Evolutionary conservation across 2,888 invertebrate genomes (phyloP).

Genomic region (Oeneis ivallda): DNA sequence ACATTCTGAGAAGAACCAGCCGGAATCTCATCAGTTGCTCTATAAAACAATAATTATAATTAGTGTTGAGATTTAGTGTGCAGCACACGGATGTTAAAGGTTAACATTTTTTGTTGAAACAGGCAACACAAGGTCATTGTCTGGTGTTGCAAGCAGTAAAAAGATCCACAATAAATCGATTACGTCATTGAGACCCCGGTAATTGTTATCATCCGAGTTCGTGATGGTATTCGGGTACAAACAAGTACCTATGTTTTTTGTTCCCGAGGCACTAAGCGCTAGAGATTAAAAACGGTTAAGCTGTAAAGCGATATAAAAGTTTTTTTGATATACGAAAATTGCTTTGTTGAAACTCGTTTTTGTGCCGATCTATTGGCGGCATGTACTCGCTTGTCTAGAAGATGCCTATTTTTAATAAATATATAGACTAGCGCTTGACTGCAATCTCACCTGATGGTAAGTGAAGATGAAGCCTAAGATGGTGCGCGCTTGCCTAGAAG

Average conservation of each 20-base stretch:
- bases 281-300: conserved; percentile 2
- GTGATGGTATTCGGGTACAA: conserved; percentile 27
- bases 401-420: too few species aligned
- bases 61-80: too few species aligned
- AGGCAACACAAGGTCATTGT: conserved; percentile 61
- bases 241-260: conserved; percentile 22
- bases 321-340: conserved; percentile 10
- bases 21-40: too few species aligned
- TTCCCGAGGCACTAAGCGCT: conserved; percentile 7
- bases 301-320: not conserved
- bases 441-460: too few species aligned
- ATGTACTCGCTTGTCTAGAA: not conserved
- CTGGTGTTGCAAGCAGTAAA: conserved; percentile 58
- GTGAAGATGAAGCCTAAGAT: too few species aligned
- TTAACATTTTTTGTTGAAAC: conserved; percentile 44
- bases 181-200: conserved; percentile 48
- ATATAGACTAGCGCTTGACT: too few species aligned
- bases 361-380: not conserved
- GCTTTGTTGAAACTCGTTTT: not conserved
- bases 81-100: conserved; percentile 24
- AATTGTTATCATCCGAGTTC: conserved; percentile 27
- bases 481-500: not conserved
- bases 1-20: too few species aligned
- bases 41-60: too few species aligned
- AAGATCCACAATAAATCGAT: conserved; percentile 58